These are phyloP conservation scores for Phalacrocorax pelagicus DNA, from an alignment of 2,113 vertebrate species.

Conservation along the genomic window DNA sequence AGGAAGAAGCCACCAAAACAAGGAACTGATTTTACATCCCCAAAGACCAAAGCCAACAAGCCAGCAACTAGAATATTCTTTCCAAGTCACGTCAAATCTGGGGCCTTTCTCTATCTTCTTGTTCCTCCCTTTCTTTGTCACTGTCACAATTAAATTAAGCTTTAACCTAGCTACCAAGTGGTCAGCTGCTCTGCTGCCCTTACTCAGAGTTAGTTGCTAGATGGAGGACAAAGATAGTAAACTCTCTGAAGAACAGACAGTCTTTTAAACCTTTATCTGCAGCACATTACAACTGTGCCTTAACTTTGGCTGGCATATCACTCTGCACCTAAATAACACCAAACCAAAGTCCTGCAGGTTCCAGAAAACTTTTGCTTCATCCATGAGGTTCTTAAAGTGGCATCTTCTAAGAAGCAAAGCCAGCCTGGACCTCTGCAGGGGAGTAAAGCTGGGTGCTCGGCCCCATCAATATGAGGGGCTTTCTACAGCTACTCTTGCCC, in stretches of 20 bases:
- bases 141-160: not conserved
- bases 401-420: not conserved
- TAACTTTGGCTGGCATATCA: not conserved
- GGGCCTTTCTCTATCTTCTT: not conserved
- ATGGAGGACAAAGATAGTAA: not conserved
- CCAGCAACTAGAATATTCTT: not conserved
- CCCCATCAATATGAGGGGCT: not conserved
- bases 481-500: not conserved
- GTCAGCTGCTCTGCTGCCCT: not conserved
- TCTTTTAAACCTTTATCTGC: not conserved
- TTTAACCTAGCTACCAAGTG: not conserved
- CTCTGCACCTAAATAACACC: not conserved
- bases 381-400: not conserved
- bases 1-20: not conserved
- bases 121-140: not conserved
- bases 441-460: not conserved
- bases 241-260: not conserved
- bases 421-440: not conserved
- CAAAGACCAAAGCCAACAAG: not conserved
- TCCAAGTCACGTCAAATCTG: not conserved
- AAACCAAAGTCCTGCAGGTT: not conserved
- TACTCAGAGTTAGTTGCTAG: not conserved
- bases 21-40: not conserved
- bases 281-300: not conserved
- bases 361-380: not conserved